Evolutionary conservation across 1,140 invertebrate genomes (phyloP), one percentile per base, ranked within the genome.

Genomic region (Zeugodacus cucurbitae): DNA sequence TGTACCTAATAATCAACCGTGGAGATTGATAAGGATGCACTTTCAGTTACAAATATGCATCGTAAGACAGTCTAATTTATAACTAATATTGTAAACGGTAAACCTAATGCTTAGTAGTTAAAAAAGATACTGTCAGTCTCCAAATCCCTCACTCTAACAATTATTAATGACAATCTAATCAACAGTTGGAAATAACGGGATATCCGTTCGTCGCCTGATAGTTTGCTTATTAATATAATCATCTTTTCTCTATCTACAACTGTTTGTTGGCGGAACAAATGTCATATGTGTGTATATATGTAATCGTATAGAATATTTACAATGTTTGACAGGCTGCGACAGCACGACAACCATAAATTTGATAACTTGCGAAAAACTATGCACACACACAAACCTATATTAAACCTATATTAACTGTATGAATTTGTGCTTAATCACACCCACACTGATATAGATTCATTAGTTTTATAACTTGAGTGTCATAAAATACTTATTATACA

Each of bases 291-390:
- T 48, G 44, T 54, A 44, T 48, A 8, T 78, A 8, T 26, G 26
- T 29, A n/a, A 4, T 17, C 0, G 37, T 11, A 37, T 29, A 41
- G 8, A 82, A 82, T 82, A 82, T 82, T 44, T 82, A 48, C 41
- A 44, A 54, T 48, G 10, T 82, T 82, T 82, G 74, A 82, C 37
- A 82, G 22, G 41, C 41, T 29, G 20, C 74, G n/a, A 37, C 34
- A 48, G 74, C 67, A 11, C 10, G 22, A 48, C 74, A 48, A 26
- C 6, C 34, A 48, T 82, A 82, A 82, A 82, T 82, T 82, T 82
- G 41, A 82, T 48, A 82, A 82, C n/a, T 48, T 82, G 41, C 74
- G 11, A 44, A 82, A 82, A 82, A 78, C 32, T 67, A 67, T 34
- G 17, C 11, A 34, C 3, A 67, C 3, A 26, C 10, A 67, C 29